Evolutionary conservation across 2,113 vertebrate species (phyloP), one percentile per base, ranked within the genome.

Genomic region (Lagenorhynchus albirostris): DNA sequence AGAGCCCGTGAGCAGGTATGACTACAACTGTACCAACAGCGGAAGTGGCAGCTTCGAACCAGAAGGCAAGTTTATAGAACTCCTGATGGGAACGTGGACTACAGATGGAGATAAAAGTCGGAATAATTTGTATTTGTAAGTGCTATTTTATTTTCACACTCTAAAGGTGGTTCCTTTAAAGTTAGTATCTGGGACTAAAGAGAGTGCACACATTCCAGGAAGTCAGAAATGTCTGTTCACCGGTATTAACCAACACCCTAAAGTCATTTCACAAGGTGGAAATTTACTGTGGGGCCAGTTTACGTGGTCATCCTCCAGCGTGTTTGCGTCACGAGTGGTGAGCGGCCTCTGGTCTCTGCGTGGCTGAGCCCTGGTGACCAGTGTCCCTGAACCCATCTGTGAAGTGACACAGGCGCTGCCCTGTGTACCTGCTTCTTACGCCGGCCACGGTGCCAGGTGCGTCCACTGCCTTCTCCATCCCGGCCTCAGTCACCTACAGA

Each of bases 31-130:
- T 2, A 12, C 29, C 33, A 29, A 60, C 4, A 38, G 79, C 55
- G 88, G 89, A 71, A 89, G 80, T 36, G 68, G 13, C 84, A 92
- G 97, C 97, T 96, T 26, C 23, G 33, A 92, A 36, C 68, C 83
- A 82, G 79, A 95, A 86, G 63, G 73, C 95, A 82, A 63, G 73
- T 90, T 87, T 82, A 68, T n/a, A 67, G 91, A 68, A 62, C 77
- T 91, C 65, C 55, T 21, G 33, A 25, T 73, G 36, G 81, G 67
- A 50, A 93, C 60, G 67, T 44, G 53, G 55, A 71, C n/a, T 21
- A 41, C 9, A 81, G 67, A 95, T 41, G 95, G 79, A 91, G 33
- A 63, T 18, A 36, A 29, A 81, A 76, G 50, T 13, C 1, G 5
- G 25, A 44, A 23, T 33, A 38, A 71, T 47, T 88, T 62, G 29